Percentiles rank a stretch among this genome's conserved stretches.
These are phyloP conservation scores for Coecobrya sp. DNA, from an alignment of 2,888 invertebrate genomes.

Conservation along the genomic window DNA sequence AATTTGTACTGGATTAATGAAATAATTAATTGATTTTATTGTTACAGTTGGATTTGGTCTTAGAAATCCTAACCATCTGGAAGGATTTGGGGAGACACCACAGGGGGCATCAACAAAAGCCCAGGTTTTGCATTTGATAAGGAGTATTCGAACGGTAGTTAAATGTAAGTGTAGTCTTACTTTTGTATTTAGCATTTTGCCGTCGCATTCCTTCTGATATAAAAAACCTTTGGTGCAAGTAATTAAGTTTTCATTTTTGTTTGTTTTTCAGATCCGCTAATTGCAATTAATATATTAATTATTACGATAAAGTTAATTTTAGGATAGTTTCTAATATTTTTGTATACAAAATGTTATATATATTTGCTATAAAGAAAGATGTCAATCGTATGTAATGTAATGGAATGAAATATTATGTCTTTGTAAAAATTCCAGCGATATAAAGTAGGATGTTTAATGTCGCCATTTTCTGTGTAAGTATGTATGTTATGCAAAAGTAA, in stretches of 20 bases:
- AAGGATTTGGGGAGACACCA: constrained; percentile 94
- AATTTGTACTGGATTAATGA: too few species aligned
- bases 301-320: constrained; percentile 96
- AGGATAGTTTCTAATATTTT: constrained; percentile 90
- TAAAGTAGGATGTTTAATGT: not conserved
- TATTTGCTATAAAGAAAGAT: not conserved
- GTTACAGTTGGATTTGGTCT: constrained; percentile 96
- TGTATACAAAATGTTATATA: too few species aligned
- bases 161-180: constrained; percentile 92
- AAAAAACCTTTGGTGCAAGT: not conserved
- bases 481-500: not conserved
- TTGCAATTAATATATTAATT: constrained; percentile 95
- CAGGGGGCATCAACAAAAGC: constrained; percentile 93
- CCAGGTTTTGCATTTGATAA: constrained; percentile 95
- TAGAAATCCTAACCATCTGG: constrained; percentile 90
- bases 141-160: constrained; percentile 98
- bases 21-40: not conserved
- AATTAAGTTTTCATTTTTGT: not conserved
- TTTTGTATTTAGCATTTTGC: not conserved
- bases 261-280: constrained; percentile 96
- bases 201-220: not conserved
- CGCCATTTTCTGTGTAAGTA: not conserved
- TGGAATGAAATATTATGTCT: not conserved
- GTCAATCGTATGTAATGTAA: too few species aligned
- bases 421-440: too few species aligned